Base-by-base conservation (phyloP, 2,888 invertebrate species). In the Platycheirus rosarum region DNA sequence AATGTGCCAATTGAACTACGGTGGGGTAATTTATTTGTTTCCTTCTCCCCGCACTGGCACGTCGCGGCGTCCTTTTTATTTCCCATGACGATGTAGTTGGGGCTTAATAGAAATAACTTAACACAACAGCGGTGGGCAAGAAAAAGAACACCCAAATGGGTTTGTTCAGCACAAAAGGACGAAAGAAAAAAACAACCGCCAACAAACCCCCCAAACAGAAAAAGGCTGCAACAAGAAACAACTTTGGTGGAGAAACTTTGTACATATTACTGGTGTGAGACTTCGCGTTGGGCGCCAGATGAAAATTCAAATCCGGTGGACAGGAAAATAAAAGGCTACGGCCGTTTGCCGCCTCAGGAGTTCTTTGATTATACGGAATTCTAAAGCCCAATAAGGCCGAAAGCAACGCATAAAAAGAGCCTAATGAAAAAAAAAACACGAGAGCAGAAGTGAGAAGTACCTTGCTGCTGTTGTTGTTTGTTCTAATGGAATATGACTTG, bases 1-100 rank as follows among this genome's bases (percentile, higher is more conserved):
- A 65, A 60, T 60, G 46, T 70, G 75, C 79, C 79, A 75, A 80
- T 80, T 75, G 79, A 75, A 57, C 57, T 40, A 40, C 26, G 11
- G 42, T 66, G 60, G 75, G 63, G 57, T 70, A 65, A 80, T 80
- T 80, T 60, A 65, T 70, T 75, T 79, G 69, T 16, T 42, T 46
- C 13, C 18, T 14, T 16, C 26, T 0, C 26, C 13, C 0, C 14
- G n/a, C 26, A 49, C 40, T 2, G 13, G 14, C n/a, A 11, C 40
- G 13, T 13, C 16, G 42, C 14, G 40, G 14, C 29, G 7, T 57
- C 18, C 16, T 46, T 60, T 37, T 60, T 60, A 29, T 71, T 40
- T 44, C 57, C 16, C 55, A 51, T 46, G 57, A 46, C 69, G 69
- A 46, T 65, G 70, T 70, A 69, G 74, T 77, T 57, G 35, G 42